Conservation (phyloP, 2,888 invertebrate species). For the Microctonus brassicae region DNA sequence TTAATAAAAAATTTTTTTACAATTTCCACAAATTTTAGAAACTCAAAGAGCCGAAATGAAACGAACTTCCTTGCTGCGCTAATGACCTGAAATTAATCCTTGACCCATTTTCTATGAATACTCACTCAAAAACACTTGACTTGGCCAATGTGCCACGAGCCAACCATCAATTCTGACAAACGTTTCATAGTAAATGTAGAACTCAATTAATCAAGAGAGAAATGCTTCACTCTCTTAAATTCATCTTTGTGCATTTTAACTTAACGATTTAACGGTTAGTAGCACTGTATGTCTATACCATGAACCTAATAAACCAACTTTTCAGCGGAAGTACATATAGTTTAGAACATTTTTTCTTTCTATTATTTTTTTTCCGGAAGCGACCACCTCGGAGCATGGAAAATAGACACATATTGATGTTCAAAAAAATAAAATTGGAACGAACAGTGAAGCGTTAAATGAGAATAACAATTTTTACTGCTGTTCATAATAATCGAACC, state of each 20-base stretch:
- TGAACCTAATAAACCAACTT: too few relatives aligned
- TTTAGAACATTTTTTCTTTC: too few relatives aligned
- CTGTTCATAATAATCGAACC: neutral
- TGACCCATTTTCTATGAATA: conserved; percentile 14
- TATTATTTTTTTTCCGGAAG: neutral
- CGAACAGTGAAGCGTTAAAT: neutral
- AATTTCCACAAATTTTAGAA: neutral
- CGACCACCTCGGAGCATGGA: neutral
- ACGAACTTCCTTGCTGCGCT: neutral
- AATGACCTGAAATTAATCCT: neutral
- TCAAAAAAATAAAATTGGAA: neutral
- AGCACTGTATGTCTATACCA: too few relatives aligned
- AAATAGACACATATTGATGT: neutral
- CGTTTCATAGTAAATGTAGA: neutral
- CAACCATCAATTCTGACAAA: neutral
- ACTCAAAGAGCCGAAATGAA: neutral
- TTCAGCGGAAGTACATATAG: too few relatives aligned
- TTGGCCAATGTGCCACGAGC: neutral
- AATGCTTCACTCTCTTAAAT: too few relatives aligned
- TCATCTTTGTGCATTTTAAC: too few relatives aligned
- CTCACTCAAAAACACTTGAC: neutral
- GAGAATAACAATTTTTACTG: neutral
- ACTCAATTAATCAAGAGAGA: too few relatives aligned
- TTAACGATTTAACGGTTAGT: too few relatives aligned
- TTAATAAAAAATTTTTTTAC: neutral